A percentile compares a stretch with the other conserved stretches of the same genome.
Evolutionary conservation across 2,797 vertebrate genomes (phyloP).

Genomic region (Chaetophractus vellerosus): DNA sequence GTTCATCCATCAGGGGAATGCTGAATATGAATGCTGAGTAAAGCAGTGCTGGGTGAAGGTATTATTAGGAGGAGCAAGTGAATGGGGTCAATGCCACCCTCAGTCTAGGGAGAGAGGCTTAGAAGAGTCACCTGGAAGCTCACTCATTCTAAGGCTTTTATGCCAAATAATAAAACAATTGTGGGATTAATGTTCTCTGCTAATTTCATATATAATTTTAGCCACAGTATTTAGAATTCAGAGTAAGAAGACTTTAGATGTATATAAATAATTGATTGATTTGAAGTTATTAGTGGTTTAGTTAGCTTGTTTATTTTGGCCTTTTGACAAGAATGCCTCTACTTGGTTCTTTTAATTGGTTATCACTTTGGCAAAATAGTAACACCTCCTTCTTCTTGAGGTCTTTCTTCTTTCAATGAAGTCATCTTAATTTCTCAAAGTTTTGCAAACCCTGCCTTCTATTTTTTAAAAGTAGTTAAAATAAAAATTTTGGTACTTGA

Average conservation of each 20-base stretch:
- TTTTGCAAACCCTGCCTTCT: constrained; percentile 6
- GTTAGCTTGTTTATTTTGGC: not conserved
- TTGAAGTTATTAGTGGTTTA: constrained; percentile 13
- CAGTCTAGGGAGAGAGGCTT: not conserved
- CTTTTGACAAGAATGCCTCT: constrained; percentile 15
- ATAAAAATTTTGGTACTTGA: constrained; percentile 45
- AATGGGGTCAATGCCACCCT: not conserved
- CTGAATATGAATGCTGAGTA: not conserved
- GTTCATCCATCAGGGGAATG: not conserved
- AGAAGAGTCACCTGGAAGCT: not conserved
- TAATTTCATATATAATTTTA: constrained; percentile 30
- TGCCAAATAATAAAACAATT: constrained; percentile 12
- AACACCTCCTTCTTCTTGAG: not conserved
- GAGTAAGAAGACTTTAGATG: not conserved
- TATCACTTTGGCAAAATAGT: not conserved
- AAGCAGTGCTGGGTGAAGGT: not conserved
- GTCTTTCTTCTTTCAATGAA: constrained; percentile 33
- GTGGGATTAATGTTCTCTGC: not conserved
- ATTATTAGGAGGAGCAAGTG: not conserved
- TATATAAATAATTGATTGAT: not conserved
- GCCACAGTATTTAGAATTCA: not conserved
- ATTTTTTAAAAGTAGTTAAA: constrained; percentile 51
- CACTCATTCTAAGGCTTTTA: not conserved
- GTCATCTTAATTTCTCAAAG: constrained; percentile 30
- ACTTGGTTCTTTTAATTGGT: constrained; percentile 12